Percentiles rank a stretch among this genome's conserved stretches.
These are phyloP conservation scores for Caenorhabditis virilis DNA, from an alignment of 2,888 invertebrate species.

Conservation along the genomic window DNA sequence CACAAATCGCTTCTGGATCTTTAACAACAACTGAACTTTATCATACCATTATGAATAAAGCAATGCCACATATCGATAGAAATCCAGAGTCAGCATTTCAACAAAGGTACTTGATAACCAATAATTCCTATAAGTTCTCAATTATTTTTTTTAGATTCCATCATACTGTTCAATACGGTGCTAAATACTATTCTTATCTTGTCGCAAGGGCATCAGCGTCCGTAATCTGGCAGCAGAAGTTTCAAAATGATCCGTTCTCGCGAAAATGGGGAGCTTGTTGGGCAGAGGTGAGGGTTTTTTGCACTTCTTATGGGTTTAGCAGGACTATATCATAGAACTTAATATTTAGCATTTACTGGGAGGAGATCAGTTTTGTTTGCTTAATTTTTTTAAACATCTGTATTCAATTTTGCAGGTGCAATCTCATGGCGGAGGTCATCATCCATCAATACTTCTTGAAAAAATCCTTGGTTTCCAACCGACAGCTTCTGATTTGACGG, in stretches of 20 bases:
- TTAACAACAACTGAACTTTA: conserved; percentile 56
- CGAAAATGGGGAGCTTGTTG: conserved; percentile 56
- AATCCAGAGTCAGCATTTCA: conserved; percentile 55
- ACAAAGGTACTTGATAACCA: conserved; percentile 47
- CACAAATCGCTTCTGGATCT: conserved; percentile 44
- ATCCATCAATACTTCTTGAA: conserved; percentile 55
- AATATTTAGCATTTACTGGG: too few species aligned
- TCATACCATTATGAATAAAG: conserved; percentile 41
- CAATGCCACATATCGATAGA: conserved; percentile 56
- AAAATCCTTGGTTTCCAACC: conserved; percentile 56
- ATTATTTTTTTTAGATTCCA: conserved; percentile 77
- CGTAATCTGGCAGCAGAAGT: conserved; percentile 60
- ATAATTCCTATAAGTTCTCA: background rate
- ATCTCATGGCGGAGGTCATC: conserved; percentile 64
- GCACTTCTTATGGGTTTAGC: too few species aligned
- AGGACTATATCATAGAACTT: too few species aligned
- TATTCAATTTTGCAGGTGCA: conserved; percentile 60
- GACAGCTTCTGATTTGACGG: conserved; percentile 43
- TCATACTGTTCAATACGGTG: conserved; percentile 95
- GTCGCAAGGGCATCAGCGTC: conserved; percentile 75
- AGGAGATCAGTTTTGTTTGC: too few species aligned
- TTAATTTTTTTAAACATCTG: too few species aligned
- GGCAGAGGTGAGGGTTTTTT: conserved; percentile 64
- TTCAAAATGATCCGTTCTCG: conserved; percentile 55
- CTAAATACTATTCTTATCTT: conserved; percentile 96